These are phyloP conservation scores for Drosophila micromelanica DNA, from an alignment of 1,140 invertebrate species.

Conservation along the genomic window DNA sequence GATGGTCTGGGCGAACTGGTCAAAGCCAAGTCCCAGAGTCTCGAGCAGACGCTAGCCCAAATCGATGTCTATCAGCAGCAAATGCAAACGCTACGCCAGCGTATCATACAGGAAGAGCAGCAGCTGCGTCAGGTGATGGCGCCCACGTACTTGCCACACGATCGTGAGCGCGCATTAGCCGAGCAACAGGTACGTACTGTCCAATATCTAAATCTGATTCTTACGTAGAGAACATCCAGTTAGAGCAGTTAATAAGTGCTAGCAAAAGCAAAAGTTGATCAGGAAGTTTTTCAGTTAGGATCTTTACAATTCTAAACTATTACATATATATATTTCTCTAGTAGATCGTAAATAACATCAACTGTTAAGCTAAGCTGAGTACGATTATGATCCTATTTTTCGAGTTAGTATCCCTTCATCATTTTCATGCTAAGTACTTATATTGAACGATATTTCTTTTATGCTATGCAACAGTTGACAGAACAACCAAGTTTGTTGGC, in stretches of 20 bases:
- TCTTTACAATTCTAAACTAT: background rate
- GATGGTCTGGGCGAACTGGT: conserved; percentile 88
- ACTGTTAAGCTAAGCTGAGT: conserved; percentile 37
- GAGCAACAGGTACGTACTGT: conserved; percentile 95
- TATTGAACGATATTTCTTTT: conserved; percentile 49
- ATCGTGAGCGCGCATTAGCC: conserved; percentile 92
- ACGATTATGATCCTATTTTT: conserved; percentile 2
- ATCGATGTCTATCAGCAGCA: conserved; percentile 95
- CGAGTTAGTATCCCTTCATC: conserved; percentile 23
- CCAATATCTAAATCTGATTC: conserved; percentile 16
- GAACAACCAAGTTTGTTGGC: conserved; percentile 68
- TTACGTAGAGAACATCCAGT: conserved; percentile 25
- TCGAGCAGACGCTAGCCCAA: conserved; percentile 92
- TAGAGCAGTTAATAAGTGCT: conserved; percentile 19
- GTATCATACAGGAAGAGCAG: conserved; percentile 94
- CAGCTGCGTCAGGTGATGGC: conserved; percentile 91
- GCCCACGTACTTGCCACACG: conserved; percentile 92
- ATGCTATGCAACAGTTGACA: conserved; percentile 78
- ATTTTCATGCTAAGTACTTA: conserved; percentile 45
- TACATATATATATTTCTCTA: conserved; percentile 9
- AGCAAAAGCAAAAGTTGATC: conserved; percentile 9
- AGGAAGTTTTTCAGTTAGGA: conserved; percentile 22
- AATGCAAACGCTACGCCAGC: conserved; percentile 92
- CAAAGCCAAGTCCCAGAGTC: conserved; percentile 88
- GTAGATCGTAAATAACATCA: conserved; percentile 48